These are phyloP conservation scores for Prionace glauca DNA, from an alignment of 2,797 vertebrate species.

Conservation along the genomic window DNA sequence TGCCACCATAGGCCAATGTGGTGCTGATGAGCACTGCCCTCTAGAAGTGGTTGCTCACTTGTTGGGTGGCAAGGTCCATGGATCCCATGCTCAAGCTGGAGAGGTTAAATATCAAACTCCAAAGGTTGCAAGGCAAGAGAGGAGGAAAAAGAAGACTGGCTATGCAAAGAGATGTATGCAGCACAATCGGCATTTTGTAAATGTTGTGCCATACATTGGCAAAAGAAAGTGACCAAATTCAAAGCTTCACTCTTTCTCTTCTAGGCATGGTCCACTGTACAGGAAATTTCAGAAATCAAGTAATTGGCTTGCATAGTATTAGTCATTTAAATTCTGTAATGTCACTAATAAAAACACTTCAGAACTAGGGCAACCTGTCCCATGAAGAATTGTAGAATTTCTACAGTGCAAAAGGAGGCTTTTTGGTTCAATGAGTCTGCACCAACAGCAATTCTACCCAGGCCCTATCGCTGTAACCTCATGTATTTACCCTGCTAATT, in stretches of 20 bases:
- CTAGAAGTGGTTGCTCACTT: constrained; percentile 77
- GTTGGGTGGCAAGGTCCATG: constrained; percentile 63
- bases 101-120: too few relatives aligned
- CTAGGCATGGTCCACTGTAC: neutral
- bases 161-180: constrained; percentile 89
- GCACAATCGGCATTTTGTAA: constrained; percentile 90
- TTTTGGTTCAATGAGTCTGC: too few relatives aligned
- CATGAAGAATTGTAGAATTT: too few relatives aligned
- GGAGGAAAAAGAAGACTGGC: constrained; percentile 96
- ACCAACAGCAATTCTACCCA: too few relatives aligned
- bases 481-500: too few relatives aligned
- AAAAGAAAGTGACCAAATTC: constrained; percentile 77
- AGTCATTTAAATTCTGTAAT: constrained; percentile 14
- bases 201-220: constrained; percentile 84
- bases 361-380: too few relatives aligned
- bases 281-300: neutral
- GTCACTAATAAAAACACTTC: neutral
- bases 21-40: constrained; percentile 70
- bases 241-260: constrained; percentile 50
- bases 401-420: too few relatives aligned
- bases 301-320: neutral
- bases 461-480: too few relatives aligned
- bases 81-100: too few relatives aligned
- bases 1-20: constrained; percentile 62
- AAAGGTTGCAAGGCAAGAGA: constrained; percentile 60